These are phyloP conservation scores for Lepus oiostolus DNA, from an alignment of 2,797 vertebrate genomes.

Conservation along the genomic window DNA sequence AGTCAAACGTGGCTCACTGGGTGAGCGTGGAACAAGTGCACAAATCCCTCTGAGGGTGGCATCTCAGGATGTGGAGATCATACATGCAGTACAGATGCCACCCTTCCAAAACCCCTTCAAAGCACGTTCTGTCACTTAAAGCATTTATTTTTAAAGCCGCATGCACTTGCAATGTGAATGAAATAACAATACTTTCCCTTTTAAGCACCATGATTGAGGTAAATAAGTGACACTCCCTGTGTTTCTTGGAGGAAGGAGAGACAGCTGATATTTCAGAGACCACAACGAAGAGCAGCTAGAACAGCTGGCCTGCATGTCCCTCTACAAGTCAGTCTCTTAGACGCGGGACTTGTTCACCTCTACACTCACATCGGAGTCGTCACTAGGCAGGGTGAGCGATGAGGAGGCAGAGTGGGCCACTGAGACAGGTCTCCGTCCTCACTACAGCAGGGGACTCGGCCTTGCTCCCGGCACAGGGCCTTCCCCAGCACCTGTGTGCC, in stretches of 20 bases:
- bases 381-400: not conserved
- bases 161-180: not conserved
- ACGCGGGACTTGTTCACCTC: not conserved
- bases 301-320: not conserved
- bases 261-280: not conserved
- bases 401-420: not conserved
- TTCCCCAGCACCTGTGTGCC: not conserved
- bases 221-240: not conserved
- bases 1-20: not conserved
- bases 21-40: not conserved
- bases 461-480: not conserved
- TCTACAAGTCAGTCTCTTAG: not conserved
- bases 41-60: not conserved
- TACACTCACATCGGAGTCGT: not conserved
- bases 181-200: conserved; percentile 33
- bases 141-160: conserved; percentile 42
- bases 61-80: not conserved
- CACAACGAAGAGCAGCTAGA: not conserved
- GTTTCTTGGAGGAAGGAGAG: not conserved
- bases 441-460: not conserved
- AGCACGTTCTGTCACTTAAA: not conserved
- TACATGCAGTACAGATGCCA: not conserved
- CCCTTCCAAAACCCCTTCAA: conserved; percentile 46
- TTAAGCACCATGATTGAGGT: not conserved
- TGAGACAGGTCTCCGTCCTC: not conserved